These are phyloP conservation scores for Aphis craccivora DNA, from an alignment of 1,140 invertebrate genomes.

Conservation along the genomic window DNA sequence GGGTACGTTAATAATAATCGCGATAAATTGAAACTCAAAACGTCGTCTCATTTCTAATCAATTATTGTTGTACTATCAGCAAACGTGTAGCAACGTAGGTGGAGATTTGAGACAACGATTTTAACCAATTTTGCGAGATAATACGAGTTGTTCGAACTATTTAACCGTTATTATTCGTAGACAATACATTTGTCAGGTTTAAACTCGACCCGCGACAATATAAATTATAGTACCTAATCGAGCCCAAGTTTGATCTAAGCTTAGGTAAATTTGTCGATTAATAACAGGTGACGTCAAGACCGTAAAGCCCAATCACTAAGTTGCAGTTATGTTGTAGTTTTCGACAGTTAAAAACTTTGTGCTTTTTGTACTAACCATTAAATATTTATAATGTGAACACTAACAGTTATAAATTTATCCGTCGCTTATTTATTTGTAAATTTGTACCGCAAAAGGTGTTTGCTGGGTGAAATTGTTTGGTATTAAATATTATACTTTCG, in stretches of 20 bases:
- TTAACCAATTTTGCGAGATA: background rate
- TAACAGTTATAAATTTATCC: background rate
- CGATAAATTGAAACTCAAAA: too few species aligned
- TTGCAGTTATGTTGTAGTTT: background rate
- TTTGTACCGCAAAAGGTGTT: background rate
- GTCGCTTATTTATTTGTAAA: background rate
- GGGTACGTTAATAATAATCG: too few species aligned
- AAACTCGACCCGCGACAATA: background rate
- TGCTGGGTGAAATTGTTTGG: background rate
- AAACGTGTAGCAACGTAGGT: background rate
- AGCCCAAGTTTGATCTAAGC: background rate
- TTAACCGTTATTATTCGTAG: background rate
- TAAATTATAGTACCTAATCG: background rate
- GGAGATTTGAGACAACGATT: background rate
- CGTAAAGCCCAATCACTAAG: background rate
- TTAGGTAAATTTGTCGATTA: slow-evolving; percentile 10
- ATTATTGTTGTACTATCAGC: background rate
- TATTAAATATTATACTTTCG: background rate
- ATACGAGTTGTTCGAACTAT: background rate
- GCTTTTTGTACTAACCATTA: background rate
- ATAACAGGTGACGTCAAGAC: background rate
- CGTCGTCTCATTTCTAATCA: too few species aligned
- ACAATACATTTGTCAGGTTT: background rate
- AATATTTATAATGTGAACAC: background rate
- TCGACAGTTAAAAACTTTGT: background rate